These are phyloP conservation scores for Montipora capricornis DNA, from an alignment of 64 coral and sea anemone species.

Conservation along the genomic window DNA sequence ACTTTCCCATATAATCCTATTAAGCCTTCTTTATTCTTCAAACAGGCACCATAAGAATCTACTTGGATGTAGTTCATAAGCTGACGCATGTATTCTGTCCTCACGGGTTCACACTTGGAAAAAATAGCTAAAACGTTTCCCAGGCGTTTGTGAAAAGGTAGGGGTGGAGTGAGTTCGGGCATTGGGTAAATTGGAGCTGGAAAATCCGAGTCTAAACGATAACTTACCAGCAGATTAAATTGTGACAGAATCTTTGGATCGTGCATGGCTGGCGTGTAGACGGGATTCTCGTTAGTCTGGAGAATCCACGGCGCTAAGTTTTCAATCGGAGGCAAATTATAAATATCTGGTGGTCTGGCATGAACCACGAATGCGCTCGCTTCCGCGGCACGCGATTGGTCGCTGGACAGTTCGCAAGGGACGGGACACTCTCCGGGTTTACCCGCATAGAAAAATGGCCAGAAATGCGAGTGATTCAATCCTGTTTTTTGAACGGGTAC, in stretches of 20 bases:
- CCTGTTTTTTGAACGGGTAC: slow-evolving; percentile 82
- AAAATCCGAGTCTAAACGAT: slow-evolving; percentile 97
- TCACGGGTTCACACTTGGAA: slow-evolving; percentile 92
- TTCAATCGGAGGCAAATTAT: slow-evolving; percentile 83
- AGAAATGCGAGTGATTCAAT: slow-evolving; percentile 85
- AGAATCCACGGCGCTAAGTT: slow-evolving; percentile 96
- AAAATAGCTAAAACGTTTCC: slow-evolving; percentile 85
- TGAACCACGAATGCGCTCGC: slow-evolving; percentile 95
- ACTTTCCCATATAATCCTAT: slow-evolving; percentile 89
- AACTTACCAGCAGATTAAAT: slow-evolving; percentile 88
- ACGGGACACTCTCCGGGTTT: slow-evolving; percentile 90
- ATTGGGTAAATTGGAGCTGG: slow-evolving; percentile 88
- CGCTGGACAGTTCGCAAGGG: slow-evolving; percentile 84
- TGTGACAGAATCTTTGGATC: slow-evolving; percentile 84
- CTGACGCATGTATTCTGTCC: slow-evolving; percentile 86
- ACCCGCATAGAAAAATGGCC: slow-evolving; percentile 98
- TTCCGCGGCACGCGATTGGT: slow-evolving; percentile 69
- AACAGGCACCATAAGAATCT: slow-evolving; percentile 89
- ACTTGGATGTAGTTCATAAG: slow-evolving; percentile 94
- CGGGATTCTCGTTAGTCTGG: slow-evolving; percentile 97
- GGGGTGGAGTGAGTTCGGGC: slow-evolving; percentile 78
- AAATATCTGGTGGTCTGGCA: slow-evolving; percentile 81
- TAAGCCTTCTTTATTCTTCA: slow-evolving; percentile 85
- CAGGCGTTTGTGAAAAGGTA: slow-evolving; percentile 75
- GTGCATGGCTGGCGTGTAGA: slow-evolving; percentile 80